phyloP scores from a whole-genome alignment of 2,888 invertebrate species.

The Baronia brevicornis region DNA sequence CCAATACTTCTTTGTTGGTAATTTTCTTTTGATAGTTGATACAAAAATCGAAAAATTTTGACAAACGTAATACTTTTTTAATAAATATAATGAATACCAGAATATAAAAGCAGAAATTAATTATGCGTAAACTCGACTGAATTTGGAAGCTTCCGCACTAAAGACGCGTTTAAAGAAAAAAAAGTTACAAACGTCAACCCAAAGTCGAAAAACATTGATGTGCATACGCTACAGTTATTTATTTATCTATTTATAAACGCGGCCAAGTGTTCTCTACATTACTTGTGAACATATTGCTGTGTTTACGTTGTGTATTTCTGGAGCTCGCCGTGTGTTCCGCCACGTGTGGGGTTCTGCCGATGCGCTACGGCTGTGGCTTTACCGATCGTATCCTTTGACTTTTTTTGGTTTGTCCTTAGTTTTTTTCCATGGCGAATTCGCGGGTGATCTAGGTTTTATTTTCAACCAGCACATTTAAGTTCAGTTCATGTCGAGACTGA shows the following conservation, averaged over 20 bases:
- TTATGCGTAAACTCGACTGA: too few relatives aligned
- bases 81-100: too few relatives aligned
- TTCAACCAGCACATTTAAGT: constrained; percentile 3
- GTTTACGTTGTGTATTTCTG: constrained; percentile 67
- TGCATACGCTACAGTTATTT: constrained; percentile 29
- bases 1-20: too few relatives aligned
- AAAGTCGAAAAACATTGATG: constrained; percentile 1
- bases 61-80: too few relatives aligned
- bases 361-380: constrained; percentile 16
- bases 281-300: constrained; percentile 61
- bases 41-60: too few relatives aligned
- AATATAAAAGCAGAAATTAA: too few relatives aligned
- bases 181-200: constrained; percentile 1
- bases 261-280: constrained; percentile 58
- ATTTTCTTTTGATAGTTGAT: too few relatives aligned
- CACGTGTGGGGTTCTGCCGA: constrained; percentile 47
- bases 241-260: constrained; percentile 63
- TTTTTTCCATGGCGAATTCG: constrained; percentile 11
- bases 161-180: too few relatives aligned
- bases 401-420: constrained; percentile 15
- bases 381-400: constrained; percentile 14
- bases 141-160: too few relatives aligned
- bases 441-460: constrained; percentile 7
- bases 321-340: constrained; percentile 52
- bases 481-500: neutral